Evolutionary conservation across 2,797 vertebrate genomes (phyloP).

Genomic region (Pseudocheirus occidentalis): DNA sequence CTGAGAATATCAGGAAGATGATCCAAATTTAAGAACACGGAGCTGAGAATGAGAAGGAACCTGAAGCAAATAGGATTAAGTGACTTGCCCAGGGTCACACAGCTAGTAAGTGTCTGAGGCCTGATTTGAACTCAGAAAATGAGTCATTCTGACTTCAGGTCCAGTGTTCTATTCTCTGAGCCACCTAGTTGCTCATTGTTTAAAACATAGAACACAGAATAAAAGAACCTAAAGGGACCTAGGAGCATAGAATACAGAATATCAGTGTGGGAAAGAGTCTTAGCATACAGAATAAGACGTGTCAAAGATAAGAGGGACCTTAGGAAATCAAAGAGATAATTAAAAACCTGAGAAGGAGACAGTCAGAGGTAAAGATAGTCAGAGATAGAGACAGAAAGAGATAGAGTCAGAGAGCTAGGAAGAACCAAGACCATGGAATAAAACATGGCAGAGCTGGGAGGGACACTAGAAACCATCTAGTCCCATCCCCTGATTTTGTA

Average conservation of each 20-base stretch:
- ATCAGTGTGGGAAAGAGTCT: not conserved
- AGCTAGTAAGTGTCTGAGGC: no score
- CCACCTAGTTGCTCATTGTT: not conserved
- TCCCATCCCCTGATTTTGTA: not conserved
- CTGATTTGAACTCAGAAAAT: no score
- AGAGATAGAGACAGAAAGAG: not conserved
- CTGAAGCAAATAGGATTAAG: no score
- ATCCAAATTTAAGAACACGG: not conserved
- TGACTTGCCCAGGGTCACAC: no score
- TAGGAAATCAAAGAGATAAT: not conserved
- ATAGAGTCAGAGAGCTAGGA: not conserved
- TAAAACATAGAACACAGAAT: not conserved
- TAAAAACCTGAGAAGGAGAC: not conserved
- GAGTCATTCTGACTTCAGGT: no score
- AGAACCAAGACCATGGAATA: not conserved
- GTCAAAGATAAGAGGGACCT: not conserved
- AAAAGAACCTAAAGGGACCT: not conserved
- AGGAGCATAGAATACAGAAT: not conserved
- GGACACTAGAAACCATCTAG: not conserved
- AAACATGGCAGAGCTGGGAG: not conserved
- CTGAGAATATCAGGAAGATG: not conserved
- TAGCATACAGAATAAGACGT: not conserved
- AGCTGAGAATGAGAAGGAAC: not conserved
- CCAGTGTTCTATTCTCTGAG: no score
- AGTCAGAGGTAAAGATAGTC: not conserved